These are phyloP conservation scores for Panagrolaimus sp. DNA, from an alignment of 1,140 invertebrate species.

Conservation along the genomic window DNA sequence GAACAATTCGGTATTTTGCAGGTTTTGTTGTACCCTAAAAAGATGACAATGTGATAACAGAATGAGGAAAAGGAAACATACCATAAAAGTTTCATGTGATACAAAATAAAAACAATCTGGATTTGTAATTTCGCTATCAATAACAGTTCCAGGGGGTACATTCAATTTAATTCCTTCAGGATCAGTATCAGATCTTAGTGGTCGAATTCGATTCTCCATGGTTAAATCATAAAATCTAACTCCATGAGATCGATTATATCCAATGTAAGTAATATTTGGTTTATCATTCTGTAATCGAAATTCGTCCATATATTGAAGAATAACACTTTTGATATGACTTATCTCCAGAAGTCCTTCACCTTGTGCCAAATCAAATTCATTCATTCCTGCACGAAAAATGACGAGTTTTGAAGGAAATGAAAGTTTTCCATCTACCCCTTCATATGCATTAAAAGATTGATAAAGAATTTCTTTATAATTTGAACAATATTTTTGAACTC, in stretches of 20 bases:
- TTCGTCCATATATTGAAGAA: neutral
- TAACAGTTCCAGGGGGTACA: slow-evolving; percentile 3
- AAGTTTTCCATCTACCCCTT: neutral
- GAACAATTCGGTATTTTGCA: neutral
- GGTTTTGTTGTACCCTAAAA: slow-evolving; percentile 11
- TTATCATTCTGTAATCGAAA: no score
- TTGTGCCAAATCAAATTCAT: neutral
- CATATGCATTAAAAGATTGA: neutral
- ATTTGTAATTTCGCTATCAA: neutral
- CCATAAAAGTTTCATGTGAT: neutral
- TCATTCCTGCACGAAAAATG: neutral
- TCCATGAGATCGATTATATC: neutral
- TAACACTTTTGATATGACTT: neutral
- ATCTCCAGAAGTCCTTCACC: neutral
- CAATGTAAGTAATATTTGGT: neutral
- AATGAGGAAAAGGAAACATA: neutral
- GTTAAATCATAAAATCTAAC: neutral
- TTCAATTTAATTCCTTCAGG: neutral
- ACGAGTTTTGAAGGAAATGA: neutral
- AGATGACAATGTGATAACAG: neutral
- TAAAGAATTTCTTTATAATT: no score
- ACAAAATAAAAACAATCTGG: slow-evolving; percentile 4
- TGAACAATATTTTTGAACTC: no score
- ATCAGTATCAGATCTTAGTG: neutral
- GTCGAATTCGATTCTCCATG: neutral